Evolutionary conservation across 1,140 invertebrate genomes (phyloP), one percentile per base, ranked within the genome.

Genomic region (Araneus ventricosus): DNA sequence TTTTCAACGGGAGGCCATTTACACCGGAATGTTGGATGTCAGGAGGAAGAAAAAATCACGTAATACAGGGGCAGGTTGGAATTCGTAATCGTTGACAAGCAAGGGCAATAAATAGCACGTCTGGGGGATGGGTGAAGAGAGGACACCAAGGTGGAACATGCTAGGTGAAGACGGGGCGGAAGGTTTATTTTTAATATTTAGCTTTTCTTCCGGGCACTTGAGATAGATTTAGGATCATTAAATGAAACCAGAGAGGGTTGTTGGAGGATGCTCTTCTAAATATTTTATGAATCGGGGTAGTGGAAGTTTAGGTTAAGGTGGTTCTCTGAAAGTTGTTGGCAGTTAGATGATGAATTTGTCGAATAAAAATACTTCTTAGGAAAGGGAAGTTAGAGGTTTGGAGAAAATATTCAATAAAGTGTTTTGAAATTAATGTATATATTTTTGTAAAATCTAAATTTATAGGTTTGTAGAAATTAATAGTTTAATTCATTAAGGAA

Each of bases 71-170:
- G 85, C 45, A 87, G 57, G 57, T 61, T 87, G 57, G 57, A 87
- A 87, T 87, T 87, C 57, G 41, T 34, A 87, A 57, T 87, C 57
- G 85, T 59, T 61, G 85, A 87, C 85, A 87, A 87, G 85, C 30
- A 52, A 37, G n/a, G 52, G 57, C 52, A 61, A 87, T 61, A 87
- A 52, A 87, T 75, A 75, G 70, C 27, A 75, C 30, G 70, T 4
- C 27, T 17, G 70, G 34, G 70, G 30, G 24, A 10, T 30, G 41
- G 39, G 80, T 45, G 45, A 8, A 20, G 80, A 41, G 30, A 34
- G 20, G 70, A 75, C 34, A 34, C 30, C 45, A 37, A 75, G 70
- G 70, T 37, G 70, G 30, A 20, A 75, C 17, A 30, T 75, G 27
- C 34, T 30, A 22, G 22, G 22, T 63, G 59, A 7, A n/a, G 17